Evolutionary conservation across 2,888 invertebrate genomes (phyloP).

Genomic region (Psylliodes chrysocephalus): DNA sequence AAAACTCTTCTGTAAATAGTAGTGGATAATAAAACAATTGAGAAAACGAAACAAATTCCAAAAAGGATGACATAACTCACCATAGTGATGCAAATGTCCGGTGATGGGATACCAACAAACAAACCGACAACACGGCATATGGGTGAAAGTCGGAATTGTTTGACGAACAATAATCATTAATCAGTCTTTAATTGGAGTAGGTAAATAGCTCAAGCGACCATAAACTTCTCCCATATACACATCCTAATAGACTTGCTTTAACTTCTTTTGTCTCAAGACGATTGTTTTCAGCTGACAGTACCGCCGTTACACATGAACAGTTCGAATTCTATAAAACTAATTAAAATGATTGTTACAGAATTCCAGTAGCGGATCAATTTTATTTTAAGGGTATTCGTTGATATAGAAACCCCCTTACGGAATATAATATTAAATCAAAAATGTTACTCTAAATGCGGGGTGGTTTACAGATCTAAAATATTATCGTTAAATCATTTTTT

Average conservation of each 20-base stretch:
- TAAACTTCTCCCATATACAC: conserved; percentile 62
- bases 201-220: conserved; percentile 61
- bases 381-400: no score
- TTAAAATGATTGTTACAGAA: conserved; percentile 39
- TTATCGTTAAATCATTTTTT: no score
- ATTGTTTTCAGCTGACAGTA: conserved; percentile 56
- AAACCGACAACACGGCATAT: conserved; percentile 39
- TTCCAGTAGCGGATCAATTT: conserved; percentile 10
- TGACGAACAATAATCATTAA: conserved; percentile 63
- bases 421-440: no score
- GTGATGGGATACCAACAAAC: conserved; percentile 32
- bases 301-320: conserved; percentile 48
- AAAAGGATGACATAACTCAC: conserved; percentile 19
- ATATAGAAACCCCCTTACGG: no score
- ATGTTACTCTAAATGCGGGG: no score
- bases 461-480: no score
- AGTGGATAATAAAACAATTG: background rate
- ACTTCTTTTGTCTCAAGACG: conserved; percentile 61
- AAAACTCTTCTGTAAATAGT: no score
- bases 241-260: conserved; percentile 60
- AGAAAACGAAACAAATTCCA: conserved; percentile 9
- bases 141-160: conserved; percentile 62
- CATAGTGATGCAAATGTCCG: conserved; percentile 28
- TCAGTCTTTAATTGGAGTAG: conserved; percentile 65
- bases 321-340: conserved; percentile 46